These are phyloP conservation scores for Agrochola macilenta DNA, from an alignment of 2,888 invertebrate species.

Conservation along the genomic window DNA sequence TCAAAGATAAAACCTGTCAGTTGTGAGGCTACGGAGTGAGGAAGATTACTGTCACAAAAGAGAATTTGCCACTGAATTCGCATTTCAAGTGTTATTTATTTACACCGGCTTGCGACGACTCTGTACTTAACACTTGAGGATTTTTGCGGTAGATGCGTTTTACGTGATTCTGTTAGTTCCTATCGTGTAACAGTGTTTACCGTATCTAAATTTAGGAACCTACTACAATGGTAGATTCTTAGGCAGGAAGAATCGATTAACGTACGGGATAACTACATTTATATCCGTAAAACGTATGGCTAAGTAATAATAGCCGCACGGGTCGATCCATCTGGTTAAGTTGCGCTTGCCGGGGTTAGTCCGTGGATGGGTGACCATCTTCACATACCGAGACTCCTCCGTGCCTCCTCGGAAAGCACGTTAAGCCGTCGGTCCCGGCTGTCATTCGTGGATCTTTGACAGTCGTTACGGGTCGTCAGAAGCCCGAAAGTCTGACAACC, in stretches of 20 bases:
- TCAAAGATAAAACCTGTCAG: constrained; percentile 65
- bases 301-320: too few species aligned
- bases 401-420: too few species aligned
- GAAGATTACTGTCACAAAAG: constrained; percentile 67
- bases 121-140: constrained; percentile 5
- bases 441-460: too few species aligned
- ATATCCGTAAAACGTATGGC: neutral
- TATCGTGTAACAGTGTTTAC: neutral
- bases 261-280: neutral
- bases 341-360: too few species aligned
- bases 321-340: too few species aligned
- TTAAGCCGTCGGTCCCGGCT: too few species aligned
- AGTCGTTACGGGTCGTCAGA: too few species aligned
- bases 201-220: neutral
- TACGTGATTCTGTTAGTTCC: neutral
- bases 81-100: constrained; percentile 63
- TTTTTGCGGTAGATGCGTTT: constrained; percentile 13
- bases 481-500: too few species aligned
- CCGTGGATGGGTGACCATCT: too few species aligned
- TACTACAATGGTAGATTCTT: neutral
- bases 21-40: constrained; percentile 43
- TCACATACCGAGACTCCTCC: too few species aligned
- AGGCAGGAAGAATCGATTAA: neutral
- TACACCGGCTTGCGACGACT: constrained; percentile 43
- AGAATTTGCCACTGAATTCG: constrained; percentile 59